These are phyloP conservation scores for Pangasius larnaudii DNA, from an alignment of 2,797 vertebrate genomes.

Conservation along the genomic window DNA sequence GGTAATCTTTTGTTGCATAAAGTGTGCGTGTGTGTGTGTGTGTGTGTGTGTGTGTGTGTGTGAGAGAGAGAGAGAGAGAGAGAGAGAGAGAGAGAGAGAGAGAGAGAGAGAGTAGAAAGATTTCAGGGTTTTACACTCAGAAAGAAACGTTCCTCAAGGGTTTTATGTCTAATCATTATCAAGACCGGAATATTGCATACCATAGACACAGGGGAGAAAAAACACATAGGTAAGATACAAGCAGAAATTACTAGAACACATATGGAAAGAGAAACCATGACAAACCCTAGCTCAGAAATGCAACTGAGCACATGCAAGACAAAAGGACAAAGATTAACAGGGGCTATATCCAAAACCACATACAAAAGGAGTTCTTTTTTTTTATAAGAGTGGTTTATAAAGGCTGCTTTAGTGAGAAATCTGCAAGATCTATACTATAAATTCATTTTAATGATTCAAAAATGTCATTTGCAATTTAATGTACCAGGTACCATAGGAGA, in stretches of 20 bases:
- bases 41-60: slow-evolving; percentile 2
- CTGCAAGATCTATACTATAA: neutral
- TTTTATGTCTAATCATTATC: neutral
- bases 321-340: neutral
- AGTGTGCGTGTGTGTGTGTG: neutral
- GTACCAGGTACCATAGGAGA: neutral
- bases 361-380: neutral
- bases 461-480: slow-evolving; percentile 15
- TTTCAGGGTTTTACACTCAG: neutral
- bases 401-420: slow-evolving; percentile 36
- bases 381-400: slow-evolving; percentile 11
- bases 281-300: neutral
- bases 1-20: neutral
- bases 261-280: neutral
- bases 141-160: neutral
- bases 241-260: neutral
- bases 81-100: neutral
- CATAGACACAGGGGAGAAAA: neutral
- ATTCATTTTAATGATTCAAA: slow-evolving; percentile 21
- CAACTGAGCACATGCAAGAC: neutral
- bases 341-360: neutral
- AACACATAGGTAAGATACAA: neutral
- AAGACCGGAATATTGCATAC: neutral
- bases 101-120: neutral
- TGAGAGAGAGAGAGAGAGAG: neutral